phyloP scores from a whole-genome alignment of 2,888 invertebrate species.

The Abrostola tripartita region DNA sequence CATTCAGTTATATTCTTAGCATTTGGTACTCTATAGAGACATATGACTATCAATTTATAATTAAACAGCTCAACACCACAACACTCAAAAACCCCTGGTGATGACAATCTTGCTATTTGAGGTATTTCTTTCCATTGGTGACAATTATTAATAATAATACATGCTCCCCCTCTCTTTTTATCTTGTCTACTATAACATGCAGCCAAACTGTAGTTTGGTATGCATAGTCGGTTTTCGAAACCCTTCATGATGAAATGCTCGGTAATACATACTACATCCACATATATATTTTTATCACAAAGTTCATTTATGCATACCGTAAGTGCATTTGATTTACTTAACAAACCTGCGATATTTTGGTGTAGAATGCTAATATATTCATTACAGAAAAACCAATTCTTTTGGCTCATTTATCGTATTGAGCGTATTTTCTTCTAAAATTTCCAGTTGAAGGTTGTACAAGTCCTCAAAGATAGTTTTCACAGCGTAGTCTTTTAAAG shows the following conservation, averaged over 20 bases:
- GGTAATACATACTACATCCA: slow-evolving; percentile 29
- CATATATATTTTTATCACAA: slow-evolving; percentile 1
- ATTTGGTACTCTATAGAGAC: slow-evolving; percentile 21
- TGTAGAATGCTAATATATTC: slow-evolving; percentile 17
- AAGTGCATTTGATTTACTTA: slow-evolving; percentile 19
- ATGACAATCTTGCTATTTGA: not conserved
- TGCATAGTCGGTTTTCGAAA: too few species aligned
- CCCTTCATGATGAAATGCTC: slow-evolving; percentile 17
- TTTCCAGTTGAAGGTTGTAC: not conserved
- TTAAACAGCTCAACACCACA: slow-evolving; percentile 13
- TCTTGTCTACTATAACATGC: slow-evolving; percentile 10
- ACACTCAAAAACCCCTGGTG: slow-evolving; percentile 14
- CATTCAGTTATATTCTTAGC: not conserved
- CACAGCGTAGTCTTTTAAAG: not conserved
- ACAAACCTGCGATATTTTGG: slow-evolving; percentile 27
- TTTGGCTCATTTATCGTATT: not conserved
- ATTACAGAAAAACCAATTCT: slow-evolving; percentile 18
- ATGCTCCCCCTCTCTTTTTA: slow-evolving; percentile 26
- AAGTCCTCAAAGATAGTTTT: not conserved
- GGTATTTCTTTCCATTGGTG: slow-evolving; percentile 4
- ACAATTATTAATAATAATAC: slow-evolving; percentile 12
- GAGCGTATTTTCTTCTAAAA: not conserved
- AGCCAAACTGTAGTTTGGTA: slow-evolving; percentile 11
- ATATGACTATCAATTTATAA: slow-evolving; percentile 10
- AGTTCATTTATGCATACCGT: slow-evolving; percentile 17